phyloP scores from a whole-genome alignment of 30 jellyfish, hydroid and myxozoan genomes.

The Chironex yamaguchii region DNA sequence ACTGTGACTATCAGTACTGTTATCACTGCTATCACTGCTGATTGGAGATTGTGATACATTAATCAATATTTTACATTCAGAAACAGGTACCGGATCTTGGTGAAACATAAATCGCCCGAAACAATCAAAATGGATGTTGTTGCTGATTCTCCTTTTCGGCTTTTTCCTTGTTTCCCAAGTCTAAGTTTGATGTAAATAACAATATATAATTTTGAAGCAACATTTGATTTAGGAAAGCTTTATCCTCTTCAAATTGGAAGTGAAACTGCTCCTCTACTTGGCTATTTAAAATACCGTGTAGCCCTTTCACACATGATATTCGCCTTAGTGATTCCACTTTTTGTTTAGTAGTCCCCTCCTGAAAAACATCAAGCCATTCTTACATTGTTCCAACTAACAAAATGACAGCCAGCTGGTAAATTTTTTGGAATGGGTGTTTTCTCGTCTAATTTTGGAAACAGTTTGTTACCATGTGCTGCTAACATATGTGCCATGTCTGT shows the following conservation, averaged over 20 bases:
- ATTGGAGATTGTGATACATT: too few species aligned
- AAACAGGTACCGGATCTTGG: too few species aligned
- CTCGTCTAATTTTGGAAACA: too few species aligned
- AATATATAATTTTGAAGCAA: slow-evolving; percentile 16
- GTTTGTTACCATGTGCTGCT: slow-evolving; percentile 40
- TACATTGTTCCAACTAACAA: slow-evolving; percentile 3
- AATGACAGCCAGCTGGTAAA: too few species aligned
- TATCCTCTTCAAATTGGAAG: neutral
- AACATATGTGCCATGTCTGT: slow-evolving; percentile 76
- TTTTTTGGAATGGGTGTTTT: too few species aligned
- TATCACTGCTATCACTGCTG: too few species aligned
- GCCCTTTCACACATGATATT: slow-evolving; percentile 19
- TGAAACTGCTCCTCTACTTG: slow-evolving; percentile 51
- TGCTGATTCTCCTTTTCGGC: too few species aligned
- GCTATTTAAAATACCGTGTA: slow-evolving; percentile 28
- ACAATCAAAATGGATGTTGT: too few species aligned
- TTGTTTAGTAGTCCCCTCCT: slow-evolving; percentile 29
- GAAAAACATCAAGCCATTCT: slow-evolving; percentile 34
- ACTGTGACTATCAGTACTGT: too few species aligned
- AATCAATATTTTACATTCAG: too few species aligned
- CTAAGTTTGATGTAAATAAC: slow-evolving; percentile 7
- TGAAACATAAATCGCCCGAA: too few species aligned
- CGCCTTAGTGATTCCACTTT: slow-evolving; percentile 36
- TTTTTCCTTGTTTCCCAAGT: neutral
- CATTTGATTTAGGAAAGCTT: slow-evolving; percentile 28